Conservation (phyloP, 2,797 vertebrate species). For the Hipposideros larvatus region DNA sequence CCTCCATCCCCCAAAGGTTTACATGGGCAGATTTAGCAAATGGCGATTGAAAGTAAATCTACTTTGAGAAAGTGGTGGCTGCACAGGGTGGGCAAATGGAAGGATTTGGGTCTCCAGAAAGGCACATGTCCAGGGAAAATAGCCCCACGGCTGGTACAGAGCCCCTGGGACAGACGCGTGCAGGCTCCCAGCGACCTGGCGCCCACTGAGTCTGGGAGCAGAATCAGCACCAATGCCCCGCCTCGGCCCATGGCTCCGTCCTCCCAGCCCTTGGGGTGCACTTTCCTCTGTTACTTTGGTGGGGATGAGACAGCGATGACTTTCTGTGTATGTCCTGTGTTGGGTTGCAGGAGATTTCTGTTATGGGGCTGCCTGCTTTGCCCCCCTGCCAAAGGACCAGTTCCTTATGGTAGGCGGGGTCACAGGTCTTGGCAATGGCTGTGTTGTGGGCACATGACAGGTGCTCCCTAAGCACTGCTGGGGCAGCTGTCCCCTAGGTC, state of each 20-base stretch:
- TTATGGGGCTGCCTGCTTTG: neutral
- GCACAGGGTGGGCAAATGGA: conserved; percentile 87
- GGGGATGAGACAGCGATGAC: too few species aligned
- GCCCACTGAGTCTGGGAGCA: neutral
- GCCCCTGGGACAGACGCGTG: rapidly evolving
- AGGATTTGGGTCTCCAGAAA: conserved; percentile 78
- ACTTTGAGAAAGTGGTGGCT: conserved; percentile 93
- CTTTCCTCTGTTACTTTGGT: neutral
- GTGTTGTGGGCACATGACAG: rapidly evolving
- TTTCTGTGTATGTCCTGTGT: too few species aligned
- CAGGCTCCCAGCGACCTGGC: rapidly evolving
- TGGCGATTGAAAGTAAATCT: conserved; percentile 99
- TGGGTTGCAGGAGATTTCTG: neutral
- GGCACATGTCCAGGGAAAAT: conserved; percentile 77
- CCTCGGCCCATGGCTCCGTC: rapidly evolving
- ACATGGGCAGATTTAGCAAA: conserved; percentile 99
- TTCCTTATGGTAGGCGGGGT: neutral
- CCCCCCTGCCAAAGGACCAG: neutral
- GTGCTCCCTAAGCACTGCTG: neutral
- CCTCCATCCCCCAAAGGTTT: conserved; percentile 91
- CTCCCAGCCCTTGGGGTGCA: rapidly evolving
- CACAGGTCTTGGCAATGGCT: rapidly evolving
- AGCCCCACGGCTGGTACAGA: conserved; percentile 44
- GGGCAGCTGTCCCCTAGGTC: rapidly evolving
- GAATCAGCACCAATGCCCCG: rapidly evolving